These are phyloP conservation scores for Choloepus didactylus DNA, from an alignment of 2,797 vertebrate species.

Conservation along the genomic window DNA sequence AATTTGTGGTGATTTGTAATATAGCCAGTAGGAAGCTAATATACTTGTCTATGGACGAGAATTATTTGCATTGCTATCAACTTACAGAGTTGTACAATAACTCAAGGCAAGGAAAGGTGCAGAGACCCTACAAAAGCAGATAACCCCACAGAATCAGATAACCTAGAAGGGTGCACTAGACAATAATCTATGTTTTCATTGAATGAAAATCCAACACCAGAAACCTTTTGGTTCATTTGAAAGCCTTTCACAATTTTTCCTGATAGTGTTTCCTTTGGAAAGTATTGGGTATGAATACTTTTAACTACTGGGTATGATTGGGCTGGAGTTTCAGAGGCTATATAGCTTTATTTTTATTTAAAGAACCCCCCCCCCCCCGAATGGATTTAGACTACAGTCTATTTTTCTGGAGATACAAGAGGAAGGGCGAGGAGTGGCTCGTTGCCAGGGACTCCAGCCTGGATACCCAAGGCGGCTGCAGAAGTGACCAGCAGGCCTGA, in stretches of 20 bases:
- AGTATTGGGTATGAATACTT: not conserved
- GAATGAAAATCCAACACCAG: not conserved
- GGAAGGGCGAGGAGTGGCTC: not conserved
- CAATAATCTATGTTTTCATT: not conserved
- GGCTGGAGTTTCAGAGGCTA: not conserved
- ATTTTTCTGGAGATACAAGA: not conserved
- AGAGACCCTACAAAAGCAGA: not conserved
- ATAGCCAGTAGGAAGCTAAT: not conserved
- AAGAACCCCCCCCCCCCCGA: not conserved
- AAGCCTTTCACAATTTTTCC: not conserved
- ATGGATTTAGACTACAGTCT: not conserved
- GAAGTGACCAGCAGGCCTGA: not conserved
- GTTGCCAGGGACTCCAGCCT: not conserved
- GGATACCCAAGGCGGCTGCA: not conserved
- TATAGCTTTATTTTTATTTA: slow-evolving; percentile 58
- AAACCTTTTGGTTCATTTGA: slow-evolving; percentile 29
- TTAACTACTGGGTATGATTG: no score
- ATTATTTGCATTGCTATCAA: not conserved
- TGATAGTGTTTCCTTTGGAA: slow-evolving; percentile 31
- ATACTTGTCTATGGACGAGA: not conserved
- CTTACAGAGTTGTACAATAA: not conserved
- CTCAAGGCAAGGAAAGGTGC: not conserved
- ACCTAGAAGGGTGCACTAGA: not conserved
- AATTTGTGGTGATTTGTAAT: not conserved
- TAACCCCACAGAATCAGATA: not conserved